These are phyloP conservation scores for Tenualosa thibaudeaui DNA, from an alignment of 2,797 vertebrate species.

Conservation along the genomic window DNA sequence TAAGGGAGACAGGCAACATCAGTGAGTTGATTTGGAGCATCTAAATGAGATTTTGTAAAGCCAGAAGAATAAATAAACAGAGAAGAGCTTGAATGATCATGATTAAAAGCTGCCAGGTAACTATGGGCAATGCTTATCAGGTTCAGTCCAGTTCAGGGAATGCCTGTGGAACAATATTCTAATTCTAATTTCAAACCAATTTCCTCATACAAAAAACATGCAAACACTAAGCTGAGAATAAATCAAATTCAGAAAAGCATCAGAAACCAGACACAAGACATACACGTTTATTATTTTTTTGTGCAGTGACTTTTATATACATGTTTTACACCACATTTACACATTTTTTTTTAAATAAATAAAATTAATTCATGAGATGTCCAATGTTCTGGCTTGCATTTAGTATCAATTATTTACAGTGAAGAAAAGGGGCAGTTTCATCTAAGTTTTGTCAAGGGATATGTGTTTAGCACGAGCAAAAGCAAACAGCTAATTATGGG, in stretches of 20 bases:
- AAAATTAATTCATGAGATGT: constrained; percentile 68
- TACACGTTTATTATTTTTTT: constrained; percentile 67
- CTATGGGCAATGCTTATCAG: neutral
- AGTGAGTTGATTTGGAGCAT: neutral
- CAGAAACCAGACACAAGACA: constrained; percentile 48
- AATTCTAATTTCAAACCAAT: constrained; percentile 1
- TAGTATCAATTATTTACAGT: constrained; percentile 57
- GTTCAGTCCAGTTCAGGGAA: neutral
- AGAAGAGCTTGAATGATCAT: neutral
- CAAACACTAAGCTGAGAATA: neutral
- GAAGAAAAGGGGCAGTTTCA: constrained; percentile 17
- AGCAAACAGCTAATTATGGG: neutral
- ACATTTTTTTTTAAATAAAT: constrained; percentile 72
- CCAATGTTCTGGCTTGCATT: constrained; percentile 56
- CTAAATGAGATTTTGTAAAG: neutral
- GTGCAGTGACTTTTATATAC: constrained; percentile 78
- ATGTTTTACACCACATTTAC: constrained; percentile 77
- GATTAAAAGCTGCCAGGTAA: constrained; percentile 12
- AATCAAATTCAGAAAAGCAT: neutral
- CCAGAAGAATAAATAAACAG: neutral
- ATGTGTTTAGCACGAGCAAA: constrained; percentile 13
- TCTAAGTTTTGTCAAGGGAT: neutral
- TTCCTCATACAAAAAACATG: neutral
- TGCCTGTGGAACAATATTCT: neutral
- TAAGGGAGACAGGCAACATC: neutral